Percentiles rank a stretch among this genome's conserved stretches.
Evolutionary conservation across 2,797 vertebrate genomes (phyloP).

Genomic region (Pseudomugil gertrudae): DNA sequence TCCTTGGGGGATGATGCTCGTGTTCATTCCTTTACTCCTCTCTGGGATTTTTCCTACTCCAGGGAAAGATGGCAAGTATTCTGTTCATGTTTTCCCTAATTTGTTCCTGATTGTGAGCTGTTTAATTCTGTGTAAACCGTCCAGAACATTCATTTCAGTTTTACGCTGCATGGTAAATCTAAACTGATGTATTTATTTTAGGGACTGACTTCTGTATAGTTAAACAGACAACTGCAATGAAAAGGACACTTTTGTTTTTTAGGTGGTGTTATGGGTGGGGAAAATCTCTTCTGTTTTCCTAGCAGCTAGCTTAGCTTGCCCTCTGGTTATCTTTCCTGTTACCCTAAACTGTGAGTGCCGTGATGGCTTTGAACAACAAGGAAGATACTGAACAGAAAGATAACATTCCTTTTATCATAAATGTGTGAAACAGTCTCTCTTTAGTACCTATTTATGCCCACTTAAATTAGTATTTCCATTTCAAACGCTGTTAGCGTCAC

Average conservation of each 20-base stretch:
- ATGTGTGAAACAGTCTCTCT: too few species aligned
- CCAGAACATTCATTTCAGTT: constrained; percentile 3
- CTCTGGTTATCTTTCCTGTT: not conserved
- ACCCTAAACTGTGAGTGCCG: not conserved
- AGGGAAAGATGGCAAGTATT: constrained; percentile 84
- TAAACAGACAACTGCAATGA: too few species aligned
- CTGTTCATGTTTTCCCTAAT: constrained; percentile 17
- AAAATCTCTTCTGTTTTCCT: too few species aligned
- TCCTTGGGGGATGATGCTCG: constrained; percentile 66
- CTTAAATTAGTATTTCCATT: too few species aligned
- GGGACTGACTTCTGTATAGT: not conserved
- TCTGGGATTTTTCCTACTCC: constrained; percentile 88
- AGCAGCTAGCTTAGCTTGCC: too few species aligned
- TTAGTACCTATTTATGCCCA: too few species aligned
- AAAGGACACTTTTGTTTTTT: too few species aligned
- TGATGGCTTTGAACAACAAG: too few species aligned
- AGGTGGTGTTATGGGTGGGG: too few species aligned
- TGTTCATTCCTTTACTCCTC: constrained; percentile 69
- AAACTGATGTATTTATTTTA: not conserved
- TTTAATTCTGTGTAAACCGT: constrained; percentile 10
- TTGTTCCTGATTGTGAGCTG: constrained; percentile 18
- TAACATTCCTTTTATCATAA: too few species aligned
- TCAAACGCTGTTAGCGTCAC: too few species aligned
- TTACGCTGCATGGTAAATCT: constrained; percentile 8
- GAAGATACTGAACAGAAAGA: too few species aligned